phyloP scores from a whole-genome alignment of 2,888 invertebrate genomes.

The Caenorhabditis uteleia region DNA sequence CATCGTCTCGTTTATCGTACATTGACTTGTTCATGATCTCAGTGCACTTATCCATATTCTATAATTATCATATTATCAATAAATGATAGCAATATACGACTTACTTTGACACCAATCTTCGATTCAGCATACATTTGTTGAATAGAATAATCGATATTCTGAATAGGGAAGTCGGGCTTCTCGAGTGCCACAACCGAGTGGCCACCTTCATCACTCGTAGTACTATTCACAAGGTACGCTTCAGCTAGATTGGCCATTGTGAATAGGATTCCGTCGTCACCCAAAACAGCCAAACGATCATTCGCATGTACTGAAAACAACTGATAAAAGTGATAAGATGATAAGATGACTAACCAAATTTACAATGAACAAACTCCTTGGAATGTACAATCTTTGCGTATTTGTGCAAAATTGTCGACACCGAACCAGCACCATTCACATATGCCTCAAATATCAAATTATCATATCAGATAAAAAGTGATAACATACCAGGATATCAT shows the following conservation, averaged over 20 bases:
- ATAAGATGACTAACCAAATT: constrained; percentile 59
- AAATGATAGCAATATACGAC: neutral
- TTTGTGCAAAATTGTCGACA: constrained; percentile 70
- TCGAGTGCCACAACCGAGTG: constrained; percentile 70
- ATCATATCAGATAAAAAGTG: neutral
- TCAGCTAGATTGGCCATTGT: constrained; percentile 54
- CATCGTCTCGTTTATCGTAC: constrained; percentile 68
- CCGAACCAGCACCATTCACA: constrained; percentile 69
- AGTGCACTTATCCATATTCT: constrained; percentile 64
- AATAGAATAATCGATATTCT: constrained; percentile 68
- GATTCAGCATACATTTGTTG: constrained; percentile 62
- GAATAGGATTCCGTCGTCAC: constrained; percentile 65
- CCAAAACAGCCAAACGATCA: constrained; percentile 62
- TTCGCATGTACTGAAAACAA: constrained; percentile 18
- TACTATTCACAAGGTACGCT: constrained; percentile 52
- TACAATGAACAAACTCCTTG: constrained; percentile 70
- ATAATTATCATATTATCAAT: constrained; percentile 4
- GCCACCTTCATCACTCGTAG: constrained; percentile 43
- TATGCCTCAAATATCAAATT: constrained; percentile 58
- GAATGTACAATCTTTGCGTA: constrained; percentile 70
- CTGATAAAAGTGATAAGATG: neutral
- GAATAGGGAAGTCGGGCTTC: constrained; percentile 68
- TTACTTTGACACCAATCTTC: constrained; percentile 36
- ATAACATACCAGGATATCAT: constrained; percentile 66
- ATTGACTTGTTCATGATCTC: constrained; percentile 69